phyloP scores from a whole-genome alignment of 2,113 vertebrate species.

The Aramus guarauna region DNA sequence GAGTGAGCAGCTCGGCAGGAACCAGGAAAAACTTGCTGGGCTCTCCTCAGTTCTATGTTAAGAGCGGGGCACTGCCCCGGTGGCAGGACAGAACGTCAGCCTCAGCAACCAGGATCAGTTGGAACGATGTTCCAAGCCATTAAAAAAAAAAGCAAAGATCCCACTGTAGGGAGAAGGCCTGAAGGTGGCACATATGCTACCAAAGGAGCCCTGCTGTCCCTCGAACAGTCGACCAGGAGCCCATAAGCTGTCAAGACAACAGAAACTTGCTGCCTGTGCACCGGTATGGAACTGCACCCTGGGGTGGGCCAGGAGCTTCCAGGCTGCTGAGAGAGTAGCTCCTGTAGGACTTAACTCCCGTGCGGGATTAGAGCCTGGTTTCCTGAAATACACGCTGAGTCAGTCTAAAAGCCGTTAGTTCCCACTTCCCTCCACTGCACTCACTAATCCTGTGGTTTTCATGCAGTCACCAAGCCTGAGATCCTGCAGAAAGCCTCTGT shows the following conservation, averaged over 20 bases:
- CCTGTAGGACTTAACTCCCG: background rate
- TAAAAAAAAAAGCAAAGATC: background rate
- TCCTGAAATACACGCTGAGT: background rate
- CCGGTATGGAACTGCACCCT: background rate
- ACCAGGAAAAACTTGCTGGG: background rate
- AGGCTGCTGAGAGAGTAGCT: background rate
- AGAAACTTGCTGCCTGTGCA: background rate
- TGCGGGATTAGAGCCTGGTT: background rate
- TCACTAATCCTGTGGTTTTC: background rate
- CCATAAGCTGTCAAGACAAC: background rate
- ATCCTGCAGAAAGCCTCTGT: slow-evolving; percentile 82
- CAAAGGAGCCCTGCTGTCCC: background rate
- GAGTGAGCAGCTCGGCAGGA: background rate
- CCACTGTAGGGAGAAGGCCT: background rate
- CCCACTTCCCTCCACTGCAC: background rate
- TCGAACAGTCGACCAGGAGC: background rate
- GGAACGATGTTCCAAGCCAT: background rate
- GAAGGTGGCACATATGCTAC: background rate
- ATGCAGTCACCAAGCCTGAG: slow-evolving; percentile 66
- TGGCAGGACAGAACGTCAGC: background rate
- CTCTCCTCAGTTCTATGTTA: background rate
- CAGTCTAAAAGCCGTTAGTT: background rate
- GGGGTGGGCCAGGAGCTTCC: background rate
- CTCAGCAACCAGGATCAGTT: background rate
- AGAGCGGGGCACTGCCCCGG: background rate